Base-by-base conservation (phyloP, 64 coral and sea anemone species). In the Actinia tenebrosa region DNA sequence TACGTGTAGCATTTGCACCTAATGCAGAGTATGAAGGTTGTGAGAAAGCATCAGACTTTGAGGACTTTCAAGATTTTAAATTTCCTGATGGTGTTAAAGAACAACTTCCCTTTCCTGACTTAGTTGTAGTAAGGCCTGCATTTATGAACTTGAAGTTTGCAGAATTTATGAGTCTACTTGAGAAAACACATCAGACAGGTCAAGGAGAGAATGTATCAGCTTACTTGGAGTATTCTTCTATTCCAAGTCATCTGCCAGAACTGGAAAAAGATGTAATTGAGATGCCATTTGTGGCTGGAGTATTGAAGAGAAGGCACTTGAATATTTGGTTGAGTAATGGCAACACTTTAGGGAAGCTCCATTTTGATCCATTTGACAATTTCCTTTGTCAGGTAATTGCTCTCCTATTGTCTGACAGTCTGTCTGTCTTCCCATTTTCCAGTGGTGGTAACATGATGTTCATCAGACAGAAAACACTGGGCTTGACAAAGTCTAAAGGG, bases 281-380 rank as follows among this genome's bases (percentile, higher is more conserved):
- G 64, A 84, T 94, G 89, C 85, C 84, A 20, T 90, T 90, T 88
- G 64, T 80, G 23, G 16, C 17, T 44, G 88, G 69, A 10, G 61
- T 90, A 90, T 91, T 94, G 60, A 94, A 87, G 55, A 83, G 92
- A 77, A 83, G 89, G 50, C 92, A 94, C 83, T 56, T 94, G 4
- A 94, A 94, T 85, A 88, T 94, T 79, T 94, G 92, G 92, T 75
- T 94, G 53, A 94, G 92, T 54, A 91, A 91, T 94, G 92, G 92
- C 18, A 94, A 94, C 71, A 94, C 92, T 7, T 84, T 94, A 23
- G 92, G 92, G 19, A 94, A 94, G 79, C 69, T 94, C 50, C 92
- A 94, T 80, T 94, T 94, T 94, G 92, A 94, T 88, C 92, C 92
- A 45, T 94, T 90, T 94, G 92, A 94, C 60, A 94, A 94, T 27